Base-by-base conservation (phyloP, 1,140 invertebrate species). In the Atta colombica region DNA sequence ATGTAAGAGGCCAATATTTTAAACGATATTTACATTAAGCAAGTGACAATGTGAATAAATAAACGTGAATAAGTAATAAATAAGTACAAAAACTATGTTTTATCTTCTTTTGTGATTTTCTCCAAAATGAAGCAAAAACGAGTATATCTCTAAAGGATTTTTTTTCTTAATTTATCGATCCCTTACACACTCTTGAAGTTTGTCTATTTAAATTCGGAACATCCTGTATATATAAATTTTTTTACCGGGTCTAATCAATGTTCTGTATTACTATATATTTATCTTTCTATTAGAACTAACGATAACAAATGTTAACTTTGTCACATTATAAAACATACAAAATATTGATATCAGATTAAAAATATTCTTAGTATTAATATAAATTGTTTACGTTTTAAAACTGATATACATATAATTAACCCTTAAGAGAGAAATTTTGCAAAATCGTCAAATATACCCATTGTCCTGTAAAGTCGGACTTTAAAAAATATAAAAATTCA, bases 391-490 rank as follows among this genome's bases (percentile, higher is more conserved):
- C n/a, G 21, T 66, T 65, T 53, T 80, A 12, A 31, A 16, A 35
- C 28, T 0, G 4, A 51, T 16, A 4, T 51, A 51, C 8, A 21
- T 66, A 51, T 21, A 69, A 28, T 71, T 25, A 31, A 4, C 14
- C 3, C 7, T 69, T 39, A n/a, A 71, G 3, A 28, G 35, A 39
- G 55, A 3, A 21, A 58, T 81, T 80, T 55, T 39, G 12, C 0
- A 18, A 77, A 61, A 61, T 75, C 28, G 7, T 8, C 3, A 14
- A 10, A 60, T n/a, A 61, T 21, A 14, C 7, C 12, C 25, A 55
- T 78, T 89, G 16, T 35, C 58, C 69, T 78, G 72, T 77, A 90
- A 80, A 77, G 80, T 88, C 88, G 90, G 88, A 53, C 31, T 75
- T 51, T 85, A 63, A 69, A 53, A 31, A 63, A 74, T 58, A 45